Conservation (phyloP, 2,113 vertebrate species). For the Calonectris borealis region DNA sequence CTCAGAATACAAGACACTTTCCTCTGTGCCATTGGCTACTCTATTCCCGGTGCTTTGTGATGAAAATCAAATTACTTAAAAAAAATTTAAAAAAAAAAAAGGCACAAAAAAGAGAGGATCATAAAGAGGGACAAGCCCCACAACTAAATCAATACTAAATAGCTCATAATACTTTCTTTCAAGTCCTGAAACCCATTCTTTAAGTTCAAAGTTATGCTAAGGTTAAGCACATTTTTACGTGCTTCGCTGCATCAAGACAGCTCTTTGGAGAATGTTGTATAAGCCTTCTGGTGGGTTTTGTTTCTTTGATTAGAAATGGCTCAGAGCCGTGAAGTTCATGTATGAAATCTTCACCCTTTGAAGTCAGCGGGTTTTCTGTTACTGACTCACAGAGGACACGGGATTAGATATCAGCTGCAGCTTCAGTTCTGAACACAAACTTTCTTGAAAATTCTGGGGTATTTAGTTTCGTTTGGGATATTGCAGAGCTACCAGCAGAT, state of each 20-base stretch:
- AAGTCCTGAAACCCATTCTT: background rate
- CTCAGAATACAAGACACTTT: background rate
- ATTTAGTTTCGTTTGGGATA: background rate
- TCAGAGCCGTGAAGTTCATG: background rate
- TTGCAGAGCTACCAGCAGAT: background rate
- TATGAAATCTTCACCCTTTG: slow-evolving; percentile 48
- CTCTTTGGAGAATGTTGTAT: slow-evolving; percentile 12
- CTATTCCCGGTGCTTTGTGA: background rate
- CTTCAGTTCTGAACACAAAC: background rate
- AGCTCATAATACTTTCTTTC: background rate
- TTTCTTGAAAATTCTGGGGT: background rate
- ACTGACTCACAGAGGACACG: slow-evolving; percentile 15
- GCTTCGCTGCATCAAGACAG: background rate
- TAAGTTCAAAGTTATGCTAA: background rate
- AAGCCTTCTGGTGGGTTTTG: slow-evolving; percentile 19
- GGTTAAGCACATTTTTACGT: background rate
- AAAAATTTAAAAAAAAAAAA: background rate
- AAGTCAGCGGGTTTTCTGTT: background rate
- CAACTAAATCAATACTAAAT: background rate
- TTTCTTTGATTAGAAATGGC: slow-evolving; percentile 38
- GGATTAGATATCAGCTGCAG: slow-evolving; percentile 17
- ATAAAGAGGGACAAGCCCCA: background rate
- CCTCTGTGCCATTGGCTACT: background rate
- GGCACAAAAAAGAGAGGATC: background rate
- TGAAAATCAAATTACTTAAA: background rate